Conservation (phyloP, 1,140 invertebrate species). For the Hyles euphorbiae region DNA sequence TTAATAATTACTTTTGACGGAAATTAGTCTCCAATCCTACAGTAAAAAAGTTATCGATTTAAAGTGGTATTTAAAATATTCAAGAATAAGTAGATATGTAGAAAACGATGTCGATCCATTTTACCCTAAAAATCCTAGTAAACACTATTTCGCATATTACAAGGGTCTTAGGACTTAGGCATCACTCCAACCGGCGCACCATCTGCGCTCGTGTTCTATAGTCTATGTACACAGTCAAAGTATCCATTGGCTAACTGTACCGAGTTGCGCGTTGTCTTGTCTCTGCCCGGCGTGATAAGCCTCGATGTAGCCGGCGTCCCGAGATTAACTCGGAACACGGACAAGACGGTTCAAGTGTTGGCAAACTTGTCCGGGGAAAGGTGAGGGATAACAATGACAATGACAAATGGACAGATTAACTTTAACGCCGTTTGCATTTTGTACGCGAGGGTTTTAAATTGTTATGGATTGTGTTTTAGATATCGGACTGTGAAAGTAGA, state of each 20-base stretch:
- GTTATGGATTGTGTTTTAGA: too few species aligned
- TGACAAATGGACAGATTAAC: slow-evolving; percentile 2
- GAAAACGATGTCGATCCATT: too few species aligned
- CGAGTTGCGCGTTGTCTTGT: slow-evolving; percentile 23
- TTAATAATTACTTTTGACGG: too few species aligned
- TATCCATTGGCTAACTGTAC: slow-evolving; percentile 32
- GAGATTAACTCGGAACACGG: slow-evolving; percentile 4
- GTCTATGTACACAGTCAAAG: slow-evolving; percentile 20
- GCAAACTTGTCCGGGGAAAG: background rate
- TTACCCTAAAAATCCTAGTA: too few species aligned
- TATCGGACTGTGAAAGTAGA: too few species aligned
- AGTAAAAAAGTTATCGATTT: too few species aligned
- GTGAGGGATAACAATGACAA: background rate
- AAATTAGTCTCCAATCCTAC: too few species aligned
- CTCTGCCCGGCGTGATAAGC: slow-evolving; percentile 22
- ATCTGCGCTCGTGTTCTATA: background rate
- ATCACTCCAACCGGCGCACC: too few species aligned
- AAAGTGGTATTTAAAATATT: too few species aligned
- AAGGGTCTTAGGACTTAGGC: too few species aligned
- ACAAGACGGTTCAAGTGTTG: background rate
- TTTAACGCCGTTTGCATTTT: background rate
- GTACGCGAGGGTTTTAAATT: background rate
- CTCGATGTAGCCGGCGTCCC: slow-evolving; percentile 6
- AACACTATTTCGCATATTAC: too few species aligned
- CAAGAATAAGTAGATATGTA: too few species aligned